Base-by-base conservation (phyloP, 2,113 vertebrate genomes). In the Oryzias celebensis region DNA sequence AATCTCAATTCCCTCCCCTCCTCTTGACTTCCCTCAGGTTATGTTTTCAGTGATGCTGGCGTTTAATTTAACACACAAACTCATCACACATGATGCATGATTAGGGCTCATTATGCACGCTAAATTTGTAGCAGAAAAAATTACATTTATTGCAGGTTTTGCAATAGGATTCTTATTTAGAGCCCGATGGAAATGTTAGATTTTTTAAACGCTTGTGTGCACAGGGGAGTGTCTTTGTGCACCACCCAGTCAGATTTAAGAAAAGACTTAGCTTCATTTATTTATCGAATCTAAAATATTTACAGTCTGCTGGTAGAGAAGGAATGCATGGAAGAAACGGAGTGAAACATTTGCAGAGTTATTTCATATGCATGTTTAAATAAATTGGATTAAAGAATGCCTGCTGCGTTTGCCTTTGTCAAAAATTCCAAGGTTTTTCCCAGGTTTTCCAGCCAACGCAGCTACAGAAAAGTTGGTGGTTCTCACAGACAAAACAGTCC, bases 271-370 rank as follows among this genome's bases (percentile, higher is more conserved):
- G 75, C 85, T 88, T 88, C 80, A 90, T 88, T 88, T 90, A 90
- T 90, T 90, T 88, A 90, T 87, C 85, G 80, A 86, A 77, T 77
- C 55, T 90, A 46, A 89, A 90, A 87, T 85, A 90, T 90, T 84
- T 78, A 89, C 82, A 64, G 68, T 87, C 65, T 76, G 74, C 85
- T 73, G 71, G 81, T 73, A 80, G 80, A 80, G 56, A 65, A 86
- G 68, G 69, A 69, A 69, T 65, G 56, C 58, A 69, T 75, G 69
- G 83, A 75, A 71, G 73, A 80, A 89, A 86, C 78, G 74, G 71
- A 81, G 82, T 64, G 81, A 73, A 85, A 68, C 71, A 66, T 58
- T 65, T 46, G 48, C 62, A 55, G 86, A 85, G 85, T 83, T 83
- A 63, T 74, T 82, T 78, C 58, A 82, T 81, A 82, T 70, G 69